phyloP scores from a whole-genome alignment of 2,797 vertebrate genomes.

The Typhlichthys eigenmanni region DNA sequence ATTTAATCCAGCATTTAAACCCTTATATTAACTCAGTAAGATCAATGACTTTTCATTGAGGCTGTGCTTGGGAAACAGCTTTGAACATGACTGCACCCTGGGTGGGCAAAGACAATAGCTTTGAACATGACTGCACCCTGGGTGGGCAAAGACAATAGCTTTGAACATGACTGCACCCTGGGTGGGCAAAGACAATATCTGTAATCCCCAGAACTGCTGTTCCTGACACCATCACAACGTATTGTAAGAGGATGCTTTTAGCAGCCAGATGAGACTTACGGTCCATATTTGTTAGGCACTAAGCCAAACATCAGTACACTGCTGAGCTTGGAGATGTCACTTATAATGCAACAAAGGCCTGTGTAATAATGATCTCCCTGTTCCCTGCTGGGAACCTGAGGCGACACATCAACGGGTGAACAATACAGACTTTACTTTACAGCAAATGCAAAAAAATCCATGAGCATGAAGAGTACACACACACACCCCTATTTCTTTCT shows the following conservation, averaged over 20 bases:
- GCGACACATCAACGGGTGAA: slow-evolving; percentile 21
- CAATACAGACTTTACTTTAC: slow-evolving; percentile 9
- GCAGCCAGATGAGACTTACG: not conserved
- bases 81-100: slow-evolving; percentile 4
- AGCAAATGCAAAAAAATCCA: slow-evolving; percentile 22
- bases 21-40: not conserved
- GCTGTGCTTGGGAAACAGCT: too few species aligned
- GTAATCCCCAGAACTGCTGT: slow-evolving; percentile 11
- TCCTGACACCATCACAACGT: slow-evolving; percentile 24
- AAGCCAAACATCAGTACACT: too few species aligned
- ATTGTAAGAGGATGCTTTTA: slow-evolving; percentile 15
- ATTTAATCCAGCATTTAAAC: not conserved
- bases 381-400: slow-evolving; percentile 12
- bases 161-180: slow-evolving; percentile 4
- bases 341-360: too few species aligned
- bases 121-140: slow-evolving; percentile 7
- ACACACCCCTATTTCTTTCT: not conserved
- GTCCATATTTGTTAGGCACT: too few species aligned
- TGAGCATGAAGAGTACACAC: slow-evolving; percentile 1
- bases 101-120: slow-evolving; percentile 11
- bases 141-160: slow-evolving; percentile 6
- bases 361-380: too few species aligned
- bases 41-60: too few species aligned
- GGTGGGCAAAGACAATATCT: slow-evolving; percentile 11
- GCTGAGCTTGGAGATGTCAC: too few species aligned